phyloP scores from a whole-genome alignment of 2,797 vertebrate genomes.

The Oreortyx pictus region DNA sequence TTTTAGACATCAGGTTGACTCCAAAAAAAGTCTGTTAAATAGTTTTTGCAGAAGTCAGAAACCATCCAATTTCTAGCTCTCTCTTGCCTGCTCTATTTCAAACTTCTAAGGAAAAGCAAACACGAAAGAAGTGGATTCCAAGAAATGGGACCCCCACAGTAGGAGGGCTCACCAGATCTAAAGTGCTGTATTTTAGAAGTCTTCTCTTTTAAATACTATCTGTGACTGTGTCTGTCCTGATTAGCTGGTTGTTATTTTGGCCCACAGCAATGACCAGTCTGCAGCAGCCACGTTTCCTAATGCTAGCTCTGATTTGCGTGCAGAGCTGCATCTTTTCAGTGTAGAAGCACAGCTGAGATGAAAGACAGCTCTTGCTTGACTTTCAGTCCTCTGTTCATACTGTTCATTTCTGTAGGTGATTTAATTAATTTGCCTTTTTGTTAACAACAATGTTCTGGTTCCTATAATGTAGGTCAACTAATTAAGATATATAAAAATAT shows the following conservation, averaged over 20 bases:
- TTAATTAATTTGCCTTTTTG: constrained; percentile 46
- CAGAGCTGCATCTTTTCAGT: neutral
- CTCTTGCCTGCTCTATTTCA: neutral
- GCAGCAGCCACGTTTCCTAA: neutral
- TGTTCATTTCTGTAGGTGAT: constrained; percentile 27
- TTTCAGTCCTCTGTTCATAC: constrained; percentile 36
- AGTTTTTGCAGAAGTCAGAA: neutral
- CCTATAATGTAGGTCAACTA: constrained; percentile 60
- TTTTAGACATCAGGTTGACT: neutral
- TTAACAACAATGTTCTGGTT: constrained; percentile 52
- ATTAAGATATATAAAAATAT: constrained; percentile 72
- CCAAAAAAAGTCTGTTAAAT: neutral
- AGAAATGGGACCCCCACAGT: neutral
- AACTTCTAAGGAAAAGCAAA: neutral
- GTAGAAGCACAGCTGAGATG: neutral
- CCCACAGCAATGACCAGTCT: neutral
- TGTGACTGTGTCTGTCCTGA: neutral
- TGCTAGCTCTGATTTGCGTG: neutral
- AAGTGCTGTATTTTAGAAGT: neutral
- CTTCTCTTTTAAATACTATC: neutral
- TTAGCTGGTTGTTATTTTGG: neutral
- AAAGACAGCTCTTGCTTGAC: neutral
- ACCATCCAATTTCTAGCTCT: neutral
- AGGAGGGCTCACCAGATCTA: neutral
- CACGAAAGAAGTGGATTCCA: neutral